phyloP scores from a whole-genome alignment of 2,113 vertebrate genomes.

The Peromyscus leucopus region DNA sequence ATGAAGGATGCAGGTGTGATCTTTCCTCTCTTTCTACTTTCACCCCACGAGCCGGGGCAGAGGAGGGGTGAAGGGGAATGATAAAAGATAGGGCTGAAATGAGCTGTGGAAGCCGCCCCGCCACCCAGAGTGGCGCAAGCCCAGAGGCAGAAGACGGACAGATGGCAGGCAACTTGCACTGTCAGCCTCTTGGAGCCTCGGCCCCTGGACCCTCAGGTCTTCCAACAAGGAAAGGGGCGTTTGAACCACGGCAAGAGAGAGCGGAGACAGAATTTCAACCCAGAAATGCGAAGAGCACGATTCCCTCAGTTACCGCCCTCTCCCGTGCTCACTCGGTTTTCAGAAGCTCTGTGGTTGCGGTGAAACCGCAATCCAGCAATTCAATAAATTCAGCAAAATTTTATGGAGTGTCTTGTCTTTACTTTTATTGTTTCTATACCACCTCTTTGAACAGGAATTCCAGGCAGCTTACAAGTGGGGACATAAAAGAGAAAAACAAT shows the following conservation, averaged over 20 bases:
- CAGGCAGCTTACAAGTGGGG: conserved; percentile 44
- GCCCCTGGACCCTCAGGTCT: background rate
- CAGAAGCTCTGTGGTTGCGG: conserved; percentile 65
- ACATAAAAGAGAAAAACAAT: conserved; percentile 51
- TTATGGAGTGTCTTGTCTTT: conserved; percentile 71
- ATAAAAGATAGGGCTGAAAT: conserved; percentile 33
- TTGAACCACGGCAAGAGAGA: conserved; percentile 28
- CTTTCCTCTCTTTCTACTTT: background rate
- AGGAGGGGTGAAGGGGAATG: background rate
- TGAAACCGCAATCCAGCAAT: conserved; percentile 45
- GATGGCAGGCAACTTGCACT: background rate
- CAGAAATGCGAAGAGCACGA: conserved; percentile 58
- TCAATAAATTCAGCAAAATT: conserved; percentile 66
- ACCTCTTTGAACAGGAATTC: conserved; percentile 70
- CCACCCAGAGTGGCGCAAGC: background rate
- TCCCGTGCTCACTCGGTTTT: conserved; percentile 29
- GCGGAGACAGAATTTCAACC: conserved; percentile 39
- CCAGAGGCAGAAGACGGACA: background rate
- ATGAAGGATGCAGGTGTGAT: conserved; percentile 17
- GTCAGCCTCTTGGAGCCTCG: conserved; percentile 7
- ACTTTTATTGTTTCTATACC: conserved; percentile 66
- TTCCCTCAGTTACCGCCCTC: conserved; percentile 36
- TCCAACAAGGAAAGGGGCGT: background rate
- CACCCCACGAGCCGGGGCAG: background rate
- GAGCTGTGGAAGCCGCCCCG: background rate